Conservation (phyloP, 2,797 vertebrate species). For the Coreius guichenoti region DNA sequence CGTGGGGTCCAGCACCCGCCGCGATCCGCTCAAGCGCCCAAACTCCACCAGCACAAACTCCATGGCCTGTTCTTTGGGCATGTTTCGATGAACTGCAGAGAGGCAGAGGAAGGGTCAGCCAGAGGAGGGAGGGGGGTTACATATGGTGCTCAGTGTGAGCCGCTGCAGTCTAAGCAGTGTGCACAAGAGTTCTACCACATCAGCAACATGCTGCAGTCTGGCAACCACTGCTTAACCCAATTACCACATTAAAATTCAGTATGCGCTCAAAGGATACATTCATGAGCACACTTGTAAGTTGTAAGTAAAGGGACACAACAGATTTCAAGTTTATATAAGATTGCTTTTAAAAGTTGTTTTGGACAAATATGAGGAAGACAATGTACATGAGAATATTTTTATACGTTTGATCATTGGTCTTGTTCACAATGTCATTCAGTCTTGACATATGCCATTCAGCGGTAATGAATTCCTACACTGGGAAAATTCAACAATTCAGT, state of each 20-base stretch:
- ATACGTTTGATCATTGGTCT: not conserved
- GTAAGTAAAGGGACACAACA: not conserved
- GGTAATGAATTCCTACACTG: not conserved
- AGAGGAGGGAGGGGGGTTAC: conserved; percentile 50
- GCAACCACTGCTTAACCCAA: conserved; percentile 39
- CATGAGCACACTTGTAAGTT: not conserved
- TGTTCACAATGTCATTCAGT: not conserved
- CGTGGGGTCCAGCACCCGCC: conserved; percentile 68
- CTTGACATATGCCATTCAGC: not conserved
- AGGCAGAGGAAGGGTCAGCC: conserved; percentile 56
- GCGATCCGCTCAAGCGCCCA: conserved; percentile 67
- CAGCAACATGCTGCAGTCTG: conserved; percentile 35
- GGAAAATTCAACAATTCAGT: not conserved
- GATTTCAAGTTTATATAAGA: not conserved
- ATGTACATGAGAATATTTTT: not conserved
- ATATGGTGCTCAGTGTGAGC: conserved; percentile 48
- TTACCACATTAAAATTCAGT: conserved; percentile 27
- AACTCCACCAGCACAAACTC: conserved; percentile 76
- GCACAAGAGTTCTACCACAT: conserved; percentile 34
- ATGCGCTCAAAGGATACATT: not conserved
- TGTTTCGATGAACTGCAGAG: conserved; percentile 76
- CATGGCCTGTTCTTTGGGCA: conserved; percentile 84
- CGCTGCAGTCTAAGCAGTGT: conserved; percentile 38
- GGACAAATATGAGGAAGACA: not conserved
- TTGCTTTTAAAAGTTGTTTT: not conserved